Conservation (phyloP, 1,140 invertebrate species). For the Stratiolaelaps scimitus region DNA sequence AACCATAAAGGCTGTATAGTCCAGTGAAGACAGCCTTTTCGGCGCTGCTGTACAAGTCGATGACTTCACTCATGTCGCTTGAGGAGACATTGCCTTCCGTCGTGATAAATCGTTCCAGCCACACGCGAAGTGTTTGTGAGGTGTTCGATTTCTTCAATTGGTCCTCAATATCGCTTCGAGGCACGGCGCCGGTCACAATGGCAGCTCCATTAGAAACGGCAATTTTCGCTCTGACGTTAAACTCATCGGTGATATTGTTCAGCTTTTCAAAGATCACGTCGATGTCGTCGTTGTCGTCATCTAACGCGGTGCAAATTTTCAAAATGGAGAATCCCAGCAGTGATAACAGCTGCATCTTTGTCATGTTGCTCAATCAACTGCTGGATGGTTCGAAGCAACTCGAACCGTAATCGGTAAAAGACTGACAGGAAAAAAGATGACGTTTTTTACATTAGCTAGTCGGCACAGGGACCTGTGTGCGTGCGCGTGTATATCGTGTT, state of each 20-base stretch:
- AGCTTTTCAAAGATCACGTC: background rate
- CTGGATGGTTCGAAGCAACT: too few relatives aligned
- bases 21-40: background rate
- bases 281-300: too few relatives aligned
- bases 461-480: too few relatives aligned
- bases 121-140: background rate
- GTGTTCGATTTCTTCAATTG: background rate
- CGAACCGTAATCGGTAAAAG: too few relatives aligned
- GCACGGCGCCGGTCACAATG: background rate
- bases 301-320: too few relatives aligned
- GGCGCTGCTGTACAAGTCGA: background rate
- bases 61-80: background rate
- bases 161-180: background rate
- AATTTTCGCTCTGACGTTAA: background rate
- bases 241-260: conserved; percentile 1
- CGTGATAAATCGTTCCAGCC: background rate
- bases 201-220: background rate
- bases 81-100: background rate
- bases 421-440: too few relatives aligned
- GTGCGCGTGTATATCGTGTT: too few relatives aligned
- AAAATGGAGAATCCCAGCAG: too few relatives aligned
- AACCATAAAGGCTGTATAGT: background rate
- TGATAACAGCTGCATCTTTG: too few relatives aligned
- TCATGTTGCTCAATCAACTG: too few relatives aligned
- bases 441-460: too few relatives aligned